A percentile compares a stretch with the other conserved stretches of the same genome.
Conservation (phyloP, 1,140 invertebrate genomes). For the Zaprionus davidi region DNA sequence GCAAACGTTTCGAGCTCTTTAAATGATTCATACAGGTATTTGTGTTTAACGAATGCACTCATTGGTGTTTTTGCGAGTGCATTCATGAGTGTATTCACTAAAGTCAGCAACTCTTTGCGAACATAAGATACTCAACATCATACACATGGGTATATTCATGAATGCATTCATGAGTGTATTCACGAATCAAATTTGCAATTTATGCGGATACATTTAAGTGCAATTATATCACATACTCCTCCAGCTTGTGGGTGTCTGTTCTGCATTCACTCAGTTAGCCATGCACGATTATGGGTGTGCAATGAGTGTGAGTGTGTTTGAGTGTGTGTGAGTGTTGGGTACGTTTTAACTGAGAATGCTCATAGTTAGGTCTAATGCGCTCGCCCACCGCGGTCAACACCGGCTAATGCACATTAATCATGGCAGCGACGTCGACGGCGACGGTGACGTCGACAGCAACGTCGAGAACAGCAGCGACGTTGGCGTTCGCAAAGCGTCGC, state of each 20-base stretch:
- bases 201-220: background rate
- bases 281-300: constrained; percentile 29
- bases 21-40: background rate
- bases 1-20: background rate
- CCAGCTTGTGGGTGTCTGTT: constrained; percentile 1
- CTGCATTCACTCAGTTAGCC: constrained; percentile 29
- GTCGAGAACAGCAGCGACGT: constrained; percentile 2
- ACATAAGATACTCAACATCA: background rate
- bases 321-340: constrained; percentile 2
- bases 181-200: background rate
- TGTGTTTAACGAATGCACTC: background rate
- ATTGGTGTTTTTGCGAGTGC: background rate
- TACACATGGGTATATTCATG: background rate
- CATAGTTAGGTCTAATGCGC: constrained; percentile 27
- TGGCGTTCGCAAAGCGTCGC: background rate
- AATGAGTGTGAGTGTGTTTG: constrained; percentile 1
- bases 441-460: background rate
- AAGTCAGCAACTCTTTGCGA: no score
- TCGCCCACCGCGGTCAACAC: constrained; percentile 46
- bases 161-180: constrained; percentile 3
- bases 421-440: constrained; percentile 7
- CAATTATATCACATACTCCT: background rate
- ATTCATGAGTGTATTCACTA: background rate
- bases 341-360: constrained; percentile 37
- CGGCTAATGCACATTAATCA: constrained; percentile 55